Evolutionary conservation across 64 coral and sea anemone species (phyloP), one percentile per base, ranked within the genome.

Genomic region (Montipora foliosa): DNA sequence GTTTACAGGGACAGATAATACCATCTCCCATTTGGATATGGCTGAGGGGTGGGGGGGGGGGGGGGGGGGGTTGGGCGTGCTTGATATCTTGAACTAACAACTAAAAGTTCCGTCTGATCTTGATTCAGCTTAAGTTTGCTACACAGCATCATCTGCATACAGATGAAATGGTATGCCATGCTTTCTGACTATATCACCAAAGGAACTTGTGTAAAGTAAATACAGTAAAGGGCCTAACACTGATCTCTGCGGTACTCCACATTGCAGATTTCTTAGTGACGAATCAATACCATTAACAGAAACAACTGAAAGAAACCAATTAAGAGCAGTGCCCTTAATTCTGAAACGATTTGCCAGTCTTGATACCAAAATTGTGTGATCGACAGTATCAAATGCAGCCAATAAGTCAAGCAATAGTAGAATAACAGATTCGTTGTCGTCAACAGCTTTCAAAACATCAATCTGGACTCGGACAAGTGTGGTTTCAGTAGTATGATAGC

Each of bases 301-400:
- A 72, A 87, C 66, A 68, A 45, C 10, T 12, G 87, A 88, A 49
- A 44, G 68, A 76, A 88, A 88, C 87, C 67, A 88, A 16, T 49
- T 45, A 60, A 88, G 67, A 72, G 72, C 87, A 8, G n/a, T 85
- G 57, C 15, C 60, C 44, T 21, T 45, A 66, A 85, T 61, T 14
- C 87, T 47, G 45, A 77, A 49, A 75, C 44, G 45, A n/a, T 88
- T 77, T 15, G 14, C 24, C 37, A 74, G 69, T 53, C 68, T 60
- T 20, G 48, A 52, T 75, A 77, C 15, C 47, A 75, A 71, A 88
- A 75, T 55, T 20, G 13, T 17, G 22, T 61, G 48, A 51, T 16
- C 69, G 46, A 74, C 71, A 67, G 68, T 75, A 88, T 74, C 74
- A 88, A 77, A 88, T 25, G 69, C 70, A 52, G 82, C 5, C 58